Base-by-base conservation (phyloP, 2,113 vertebrate species). In the Capricornis sumatraensis region DNA sequence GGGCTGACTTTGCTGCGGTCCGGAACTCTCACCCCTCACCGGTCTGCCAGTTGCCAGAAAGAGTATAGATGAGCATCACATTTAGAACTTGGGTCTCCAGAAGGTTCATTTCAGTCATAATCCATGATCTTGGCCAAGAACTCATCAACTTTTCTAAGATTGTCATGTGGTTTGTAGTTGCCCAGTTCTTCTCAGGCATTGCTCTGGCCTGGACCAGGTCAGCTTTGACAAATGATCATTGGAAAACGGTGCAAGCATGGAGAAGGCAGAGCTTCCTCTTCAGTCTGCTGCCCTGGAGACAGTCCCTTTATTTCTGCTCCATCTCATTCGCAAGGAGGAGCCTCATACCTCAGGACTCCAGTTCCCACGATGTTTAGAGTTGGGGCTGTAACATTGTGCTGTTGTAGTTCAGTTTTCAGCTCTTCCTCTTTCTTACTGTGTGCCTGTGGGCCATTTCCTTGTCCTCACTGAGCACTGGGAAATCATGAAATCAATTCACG, bases 361-460 rank as follows among this genome's bases (percentile, higher is more conserved):
- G 30, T 11, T 81, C 15, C 52, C n/a, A 27, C 7, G 5, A 15
- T 5, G 0, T 55, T 47, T 62, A n/a, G 50, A 43, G 6, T 52
- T 1, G 16, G 53, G 19, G 9, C 62, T 52, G 10, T 25, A 43
- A 33, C 21, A 1, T 30, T 12, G 64, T 0, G 7, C 25, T 10
- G 13, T 6, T 36, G 30, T 15, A 78, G 45, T 43, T 25, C 45
- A 7, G 2, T 40, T 5, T 30, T 71, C 33, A 62, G 52, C 25
- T 40, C 7, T 67, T 78, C 36, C 67, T 62, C 10, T n/a, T 36
- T n/a, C 3, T 43, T 19, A 28, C 47, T 17, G 7, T 28, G 50
- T 53, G 28, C 27, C 12, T 43, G 74, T 43, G 79, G 23, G 5
- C 43, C 13, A 25, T 27, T 53, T 53, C 9, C 13, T 91, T 21